Base-by-base conservation (phyloP, 2,888 invertebrate species). In the Cybosia mesomella region DNA sequence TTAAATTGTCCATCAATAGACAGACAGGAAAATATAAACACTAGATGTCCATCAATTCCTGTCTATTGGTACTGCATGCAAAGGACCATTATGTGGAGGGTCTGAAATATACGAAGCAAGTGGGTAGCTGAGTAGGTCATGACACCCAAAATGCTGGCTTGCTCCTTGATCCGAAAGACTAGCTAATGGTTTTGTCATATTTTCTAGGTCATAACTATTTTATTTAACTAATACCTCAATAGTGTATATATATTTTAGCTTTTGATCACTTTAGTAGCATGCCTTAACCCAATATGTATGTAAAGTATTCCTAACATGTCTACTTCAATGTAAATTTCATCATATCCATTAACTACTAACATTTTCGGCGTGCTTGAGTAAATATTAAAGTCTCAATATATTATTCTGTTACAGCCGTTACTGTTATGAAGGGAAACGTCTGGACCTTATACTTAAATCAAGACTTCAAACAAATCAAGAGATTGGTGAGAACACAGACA, bases 371-470 rank as follows among this genome's bases (percentile, higher is more conserved):
- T 28, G n/a, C n/a, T 59, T 15, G 4, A 21, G 64, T 57, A 64
- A 67, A 58, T 76, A 66, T 32, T 67, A 24, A 63, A 11, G 32
- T 34, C 63, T 34, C 34, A 21, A 55, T 66, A 64, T 61, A 71
- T 66, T 79, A 70, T 79, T 85, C 78, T 79, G 79, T 89, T 89
- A 81, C 90, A 90, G 90, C 85, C 72, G 70, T 79, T 71, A 81
- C 80, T 75, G 80, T 79, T 76, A 82, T 74, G 79, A 80, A 77
- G 78, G 79, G 66, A 74, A 77, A 75, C 79, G 72, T 75, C 80
- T 83, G 86, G 86, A 88, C 86, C 83, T 74, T 81, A 74, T 89
- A 88, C 87, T 88, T 86, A 87, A 85, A 80, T 75, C 80, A 85
- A 85, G 83, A 86, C 82, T 83, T 77, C 79, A 81, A 74, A 73